Percentiles rank a stretch among this genome's conserved stretches.
phyloP scores from a whole-genome alignment of 1,140 invertebrate genomes.

The Macrotrachela quadricornifera region DNA sequence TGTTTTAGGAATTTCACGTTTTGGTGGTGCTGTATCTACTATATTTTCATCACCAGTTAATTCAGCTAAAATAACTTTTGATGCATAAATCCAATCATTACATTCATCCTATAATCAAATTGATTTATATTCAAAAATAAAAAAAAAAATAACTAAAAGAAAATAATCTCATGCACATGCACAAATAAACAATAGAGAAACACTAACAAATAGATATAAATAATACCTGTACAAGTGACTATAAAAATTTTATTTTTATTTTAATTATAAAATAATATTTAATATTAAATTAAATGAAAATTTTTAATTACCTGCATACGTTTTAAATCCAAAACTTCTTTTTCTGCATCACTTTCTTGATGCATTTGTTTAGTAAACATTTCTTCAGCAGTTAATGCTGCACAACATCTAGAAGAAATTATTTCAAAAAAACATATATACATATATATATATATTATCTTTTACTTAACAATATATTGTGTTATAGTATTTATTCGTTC shows the following conservation, averaged over 20 bases:
- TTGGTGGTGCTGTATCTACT: no score
- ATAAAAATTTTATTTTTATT: neutral
- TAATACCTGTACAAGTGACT: neutral
- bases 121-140: neutral
- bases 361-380: no score
- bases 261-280: neutral
- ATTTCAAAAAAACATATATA: neutral
- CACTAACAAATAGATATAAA: neutral
- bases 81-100: constrained; percentile 3
- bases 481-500: constrained; percentile 3
- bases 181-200: neutral
- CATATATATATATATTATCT: neutral
- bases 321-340: no score
- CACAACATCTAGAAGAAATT: neutral
- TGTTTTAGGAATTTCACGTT: no score
- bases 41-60: neutral
- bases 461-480: neutral
- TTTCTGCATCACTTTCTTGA: no score
- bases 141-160: neutral
- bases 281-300: neutral
- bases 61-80: neutral
- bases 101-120: neutral
- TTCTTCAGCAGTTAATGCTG: no score
- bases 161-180: neutral
- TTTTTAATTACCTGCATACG: neutral